These are phyloP conservation scores for Tineola bisselliella DNA, from an alignment of 2,888 invertebrate genomes.

Conservation along the genomic window DNA sequence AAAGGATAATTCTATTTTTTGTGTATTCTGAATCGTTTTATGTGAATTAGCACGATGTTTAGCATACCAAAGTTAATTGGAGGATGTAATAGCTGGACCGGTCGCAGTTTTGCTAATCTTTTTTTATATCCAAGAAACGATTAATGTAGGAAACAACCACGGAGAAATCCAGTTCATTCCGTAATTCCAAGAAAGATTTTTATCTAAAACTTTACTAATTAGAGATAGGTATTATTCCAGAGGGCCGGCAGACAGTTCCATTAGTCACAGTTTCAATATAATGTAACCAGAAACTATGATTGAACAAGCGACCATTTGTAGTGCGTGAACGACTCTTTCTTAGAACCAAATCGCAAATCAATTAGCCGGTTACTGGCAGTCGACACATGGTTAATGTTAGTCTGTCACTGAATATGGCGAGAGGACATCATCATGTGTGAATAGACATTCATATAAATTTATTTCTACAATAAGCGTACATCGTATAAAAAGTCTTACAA, in stretches of 20 bases:
- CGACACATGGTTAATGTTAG: slow-evolving; percentile 10
- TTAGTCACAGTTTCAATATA: background rate
- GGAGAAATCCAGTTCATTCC: background rate
- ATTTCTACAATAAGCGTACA: background rate
- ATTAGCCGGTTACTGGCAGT: slow-evolving; percentile 20
- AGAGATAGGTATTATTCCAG: background rate
- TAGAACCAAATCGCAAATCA: slow-evolving; percentile 32
- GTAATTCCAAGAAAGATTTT: background rate
- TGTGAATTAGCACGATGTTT: background rate
- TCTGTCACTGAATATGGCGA: slow-evolving; percentile 12
- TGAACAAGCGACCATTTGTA: slow-evolving; percentile 3
- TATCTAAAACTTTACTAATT: background rate
- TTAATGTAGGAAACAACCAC: background rate
- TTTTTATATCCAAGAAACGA: background rate
- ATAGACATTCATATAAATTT: slow-evolving; percentile 5
- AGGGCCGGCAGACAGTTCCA: background rate
- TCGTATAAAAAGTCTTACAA: background rate
- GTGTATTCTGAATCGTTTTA: background rate
- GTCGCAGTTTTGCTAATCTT: background rate
- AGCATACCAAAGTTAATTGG: background rate
- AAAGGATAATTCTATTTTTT: background rate
- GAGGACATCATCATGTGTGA: slow-evolving; percentile 1
- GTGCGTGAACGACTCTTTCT: background rate
- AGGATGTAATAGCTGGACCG: background rate
- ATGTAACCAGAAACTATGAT: background rate